Percentiles rank a stretch among this genome's conserved stretches.
phyloP scores from a whole-genome alignment of 2,113 vertebrate genomes.

The Lagopus leucura region DNA sequence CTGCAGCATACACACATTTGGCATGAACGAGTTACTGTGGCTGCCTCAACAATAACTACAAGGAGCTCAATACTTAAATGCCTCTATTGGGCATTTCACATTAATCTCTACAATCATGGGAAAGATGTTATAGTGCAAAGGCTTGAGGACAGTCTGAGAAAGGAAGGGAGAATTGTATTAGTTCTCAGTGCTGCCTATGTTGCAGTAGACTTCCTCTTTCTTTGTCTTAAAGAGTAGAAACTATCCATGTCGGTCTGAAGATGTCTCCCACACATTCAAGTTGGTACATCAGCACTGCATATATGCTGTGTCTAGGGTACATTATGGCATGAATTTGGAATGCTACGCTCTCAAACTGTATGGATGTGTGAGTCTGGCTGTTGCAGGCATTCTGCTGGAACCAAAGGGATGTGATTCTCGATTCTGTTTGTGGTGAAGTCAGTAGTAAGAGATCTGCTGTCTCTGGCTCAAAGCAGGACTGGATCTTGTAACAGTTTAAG shows the following conservation, averaged over 20 bases:
- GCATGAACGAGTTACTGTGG: background rate
- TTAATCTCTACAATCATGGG: background rate
- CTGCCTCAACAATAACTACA: background rate
- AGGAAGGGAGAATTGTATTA: background rate
- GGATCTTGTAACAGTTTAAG: constrained; percentile 12
- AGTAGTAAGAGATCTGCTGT: background rate
- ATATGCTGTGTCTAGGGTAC: background rate
- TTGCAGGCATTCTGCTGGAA: background rate
- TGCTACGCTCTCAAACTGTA: background rate
- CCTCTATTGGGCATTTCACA: background rate
- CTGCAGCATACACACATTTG: background rate
- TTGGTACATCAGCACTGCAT: background rate
- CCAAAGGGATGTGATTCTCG: background rate
- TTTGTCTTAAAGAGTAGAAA: background rate
- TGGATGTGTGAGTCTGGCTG: fast-evolving
- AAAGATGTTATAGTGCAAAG: background rate
- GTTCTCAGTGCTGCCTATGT: background rate
- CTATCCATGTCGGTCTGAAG: background rate
- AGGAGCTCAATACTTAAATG: background rate
- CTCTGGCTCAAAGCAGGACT: background rate
- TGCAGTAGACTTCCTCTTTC: background rate
- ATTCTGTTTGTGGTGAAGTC: background rate
- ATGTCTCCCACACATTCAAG: background rate
- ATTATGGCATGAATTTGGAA: background rate
- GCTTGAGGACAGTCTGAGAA: background rate